Conservation (phyloP, 2,797 vertebrate genomes). For the Arrhamphus sclerolepis region DNA sequence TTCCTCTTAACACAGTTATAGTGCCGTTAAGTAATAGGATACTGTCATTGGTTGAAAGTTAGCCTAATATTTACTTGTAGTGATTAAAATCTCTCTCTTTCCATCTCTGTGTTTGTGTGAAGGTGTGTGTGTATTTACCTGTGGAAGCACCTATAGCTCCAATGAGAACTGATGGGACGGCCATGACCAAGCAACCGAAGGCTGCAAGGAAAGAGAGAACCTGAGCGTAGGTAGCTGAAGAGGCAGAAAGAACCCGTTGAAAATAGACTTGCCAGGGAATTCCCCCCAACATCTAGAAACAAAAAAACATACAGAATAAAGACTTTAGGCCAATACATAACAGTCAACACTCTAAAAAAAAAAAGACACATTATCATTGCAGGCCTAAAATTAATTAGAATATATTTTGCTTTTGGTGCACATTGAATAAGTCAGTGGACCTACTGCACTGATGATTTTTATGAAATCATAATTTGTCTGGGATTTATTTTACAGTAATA, state of each 20-base stretch:
- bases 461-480: neutral
- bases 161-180: conserved; percentile 91
- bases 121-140: conserved; percentile 79
- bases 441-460: neutral
- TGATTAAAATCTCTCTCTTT: neutral
- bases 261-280: conserved; percentile 99
- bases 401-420: no score
- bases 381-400: neutral
- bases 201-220: conserved; percentile 94
- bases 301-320: conserved; percentile 70
- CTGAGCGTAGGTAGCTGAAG: conserved; percentile 96
- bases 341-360: conserved; percentile 17
- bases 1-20: no score
- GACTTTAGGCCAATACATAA: conserved; percentile 38
- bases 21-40: no score
- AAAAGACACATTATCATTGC: neutral
- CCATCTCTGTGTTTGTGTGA: no score
- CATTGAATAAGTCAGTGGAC: neutral
- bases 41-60: no score
- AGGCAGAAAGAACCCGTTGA: conserved; percentile 96
- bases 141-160: conserved; percentile 97
- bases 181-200: conserved; percentile 95
- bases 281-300: conserved; percentile 92
- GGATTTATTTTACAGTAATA: neutral
- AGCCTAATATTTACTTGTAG: no score